Percentiles rank a stretch among this genome's conserved stretches.
Conservation (phyloP, 2,113 vertebrate genomes). For the Tursiops truncatus region DNA sequence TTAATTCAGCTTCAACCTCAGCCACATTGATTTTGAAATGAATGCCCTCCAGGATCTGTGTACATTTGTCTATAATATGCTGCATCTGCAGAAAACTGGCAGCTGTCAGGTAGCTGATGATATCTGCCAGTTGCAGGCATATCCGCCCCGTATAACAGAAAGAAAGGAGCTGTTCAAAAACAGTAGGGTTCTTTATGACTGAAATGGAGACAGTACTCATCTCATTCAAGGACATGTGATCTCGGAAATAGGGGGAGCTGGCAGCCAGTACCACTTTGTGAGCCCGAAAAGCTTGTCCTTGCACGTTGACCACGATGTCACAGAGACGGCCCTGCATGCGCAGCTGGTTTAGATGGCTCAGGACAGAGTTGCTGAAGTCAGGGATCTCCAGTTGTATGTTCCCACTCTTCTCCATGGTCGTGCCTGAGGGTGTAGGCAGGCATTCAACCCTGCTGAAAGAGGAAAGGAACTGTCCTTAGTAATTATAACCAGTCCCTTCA, state of each 20-base stretch:
- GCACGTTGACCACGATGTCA: conserved; percentile 97
- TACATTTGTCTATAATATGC: conserved; percentile 99
- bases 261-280: conserved; percentile 99
- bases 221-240: conserved; percentile 99
- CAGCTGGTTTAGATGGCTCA: conserved; percentile 97
- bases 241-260: conserved; percentile 99
- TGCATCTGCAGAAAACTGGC: conserved; percentile 99
- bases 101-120: conserved; percentile 98
- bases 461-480: neutral
- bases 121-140: conserved; percentile 95
- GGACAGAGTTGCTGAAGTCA: conserved; percentile 98
- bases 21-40: conserved; percentile 97
- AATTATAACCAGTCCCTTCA: neutral
- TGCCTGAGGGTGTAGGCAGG: conserved; percentile 67
- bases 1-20: conserved; percentile 90
- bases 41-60: conserved; percentile 97
- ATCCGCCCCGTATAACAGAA: conserved; percentile 98
- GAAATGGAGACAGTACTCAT: conserved; percentile 98
- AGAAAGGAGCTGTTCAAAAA: conserved; percentile 97
- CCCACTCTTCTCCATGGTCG: conserved; percentile 95
- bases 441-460: conserved; percentile 75
- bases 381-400: conserved; percentile 98
- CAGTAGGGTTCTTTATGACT: conserved; percentile 95
- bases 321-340: conserved; percentile 98
- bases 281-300: conserved; percentile 96